These are phyloP conservation scores for Picathartes gymnocephalus DNA, from an alignment of 2,113 vertebrate species.

Conservation along the genomic window DNA sequence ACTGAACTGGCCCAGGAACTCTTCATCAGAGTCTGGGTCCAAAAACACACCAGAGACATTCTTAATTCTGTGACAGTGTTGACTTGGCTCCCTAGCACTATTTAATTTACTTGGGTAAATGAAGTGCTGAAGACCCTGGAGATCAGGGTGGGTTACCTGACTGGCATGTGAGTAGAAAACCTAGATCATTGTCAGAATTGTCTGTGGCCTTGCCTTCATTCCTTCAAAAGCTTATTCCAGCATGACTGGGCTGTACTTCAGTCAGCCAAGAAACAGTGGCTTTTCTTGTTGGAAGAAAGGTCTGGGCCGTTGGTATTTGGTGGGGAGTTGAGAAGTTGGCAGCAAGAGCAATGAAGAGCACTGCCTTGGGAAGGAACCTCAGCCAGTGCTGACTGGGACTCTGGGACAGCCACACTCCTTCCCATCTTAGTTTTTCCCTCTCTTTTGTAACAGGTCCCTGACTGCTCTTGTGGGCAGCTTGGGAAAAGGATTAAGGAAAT, in stretches of 20 bases:
- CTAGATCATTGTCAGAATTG: neutral
- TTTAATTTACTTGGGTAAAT: neutral
- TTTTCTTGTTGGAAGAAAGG: neutral
- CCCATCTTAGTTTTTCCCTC: neutral
- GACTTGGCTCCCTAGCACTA: neutral
- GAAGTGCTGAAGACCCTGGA: rapidly evolving
- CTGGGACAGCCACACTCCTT: neutral
- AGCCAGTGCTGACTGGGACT: neutral
- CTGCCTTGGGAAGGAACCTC: neutral
- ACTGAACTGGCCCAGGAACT: neutral
- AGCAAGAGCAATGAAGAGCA: neutral
- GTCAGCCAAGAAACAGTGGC: neutral
- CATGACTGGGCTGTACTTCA: neutral
- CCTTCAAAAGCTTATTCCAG: neutral
- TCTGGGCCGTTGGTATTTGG: neutral
- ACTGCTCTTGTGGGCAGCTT: neutral
- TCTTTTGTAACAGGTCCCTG: neutral
- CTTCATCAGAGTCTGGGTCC: neutral
- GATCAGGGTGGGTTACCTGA: neutral
- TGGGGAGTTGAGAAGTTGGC: neutral
- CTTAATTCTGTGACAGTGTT: neutral
- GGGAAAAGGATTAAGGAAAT: neutral
- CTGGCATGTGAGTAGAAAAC: neutral
- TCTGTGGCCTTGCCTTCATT: neutral
- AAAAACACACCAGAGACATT: neutral